Conservation (phyloP, 2,888 invertebrate species). For the Monochamus alternatus region DNA sequence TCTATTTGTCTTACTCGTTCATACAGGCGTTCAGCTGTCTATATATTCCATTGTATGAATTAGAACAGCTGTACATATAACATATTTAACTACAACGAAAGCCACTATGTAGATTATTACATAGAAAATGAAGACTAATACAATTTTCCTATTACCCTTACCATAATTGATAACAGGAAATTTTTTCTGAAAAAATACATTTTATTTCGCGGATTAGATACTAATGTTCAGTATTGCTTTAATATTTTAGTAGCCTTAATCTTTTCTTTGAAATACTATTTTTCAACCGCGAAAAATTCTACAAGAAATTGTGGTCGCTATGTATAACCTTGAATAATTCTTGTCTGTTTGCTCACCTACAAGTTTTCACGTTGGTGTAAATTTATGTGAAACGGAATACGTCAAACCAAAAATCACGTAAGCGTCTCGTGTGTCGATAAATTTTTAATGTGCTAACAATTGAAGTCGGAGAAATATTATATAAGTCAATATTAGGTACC, state of each 20-base stretch:
- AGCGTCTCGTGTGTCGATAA: neutral
- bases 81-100: neutral
- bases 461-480: neutral
- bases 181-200: neutral
- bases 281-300: neutral
- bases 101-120: no score
- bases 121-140: no score
- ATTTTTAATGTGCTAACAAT: conserved; percentile 17
- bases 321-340: no score
- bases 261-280: no score
- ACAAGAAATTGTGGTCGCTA: no score
- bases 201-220: no score
- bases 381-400: neutral
- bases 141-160: no score
- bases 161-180: neutral
- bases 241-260: no score
- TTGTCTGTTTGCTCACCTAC: neutral
- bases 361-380: neutral
- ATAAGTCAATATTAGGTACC: neutral
- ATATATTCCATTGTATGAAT: neutral
- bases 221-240: no score
- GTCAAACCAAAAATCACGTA: conserved; percentile 3
- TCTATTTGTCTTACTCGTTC: neutral
- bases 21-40: neutral
- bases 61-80: neutral